These are phyloP conservation scores for Oenanthe melanoleuca DNA, from an alignment of 2,113 vertebrate genomes.

Conservation along the genomic window DNA sequence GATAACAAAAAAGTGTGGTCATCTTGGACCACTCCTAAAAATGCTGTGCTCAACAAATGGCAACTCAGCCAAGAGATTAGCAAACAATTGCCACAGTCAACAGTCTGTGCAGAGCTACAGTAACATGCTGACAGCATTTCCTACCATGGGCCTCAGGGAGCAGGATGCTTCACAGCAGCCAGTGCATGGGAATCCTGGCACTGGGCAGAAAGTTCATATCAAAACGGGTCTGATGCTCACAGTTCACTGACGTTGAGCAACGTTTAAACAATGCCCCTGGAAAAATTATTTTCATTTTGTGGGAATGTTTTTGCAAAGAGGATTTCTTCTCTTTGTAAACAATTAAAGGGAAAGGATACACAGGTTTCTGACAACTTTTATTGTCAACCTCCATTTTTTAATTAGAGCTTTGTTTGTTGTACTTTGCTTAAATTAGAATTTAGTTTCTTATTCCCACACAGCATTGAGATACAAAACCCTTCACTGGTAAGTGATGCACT, in stretches of 20 bases:
- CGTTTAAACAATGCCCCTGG: neutral
- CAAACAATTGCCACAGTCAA: slow-evolving; percentile 20
- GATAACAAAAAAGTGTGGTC: neutral
- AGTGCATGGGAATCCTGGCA: neutral
- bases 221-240: neutral
- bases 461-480: neutral
- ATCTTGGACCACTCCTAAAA: slow-evolving; percentile 28
- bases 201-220: neutral
- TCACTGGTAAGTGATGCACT: neutral
- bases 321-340: neutral
- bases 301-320: neutral
- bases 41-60: neutral
- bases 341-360: neutral
- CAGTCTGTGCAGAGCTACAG: neutral
- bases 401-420: neutral
- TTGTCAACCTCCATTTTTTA: neutral
- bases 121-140: slow-evolving; percentile 3
- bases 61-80: slow-evolving; percentile 22
- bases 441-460: neutral
- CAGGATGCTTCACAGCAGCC: neutral
- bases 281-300: neutral
- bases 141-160: neutral
- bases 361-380: neutral
- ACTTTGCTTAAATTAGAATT: neutral
- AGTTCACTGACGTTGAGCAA: neutral